Conservation (phyloP, 2,797 vertebrate genomes). For the Sylvilagus floridanus region DNA sequence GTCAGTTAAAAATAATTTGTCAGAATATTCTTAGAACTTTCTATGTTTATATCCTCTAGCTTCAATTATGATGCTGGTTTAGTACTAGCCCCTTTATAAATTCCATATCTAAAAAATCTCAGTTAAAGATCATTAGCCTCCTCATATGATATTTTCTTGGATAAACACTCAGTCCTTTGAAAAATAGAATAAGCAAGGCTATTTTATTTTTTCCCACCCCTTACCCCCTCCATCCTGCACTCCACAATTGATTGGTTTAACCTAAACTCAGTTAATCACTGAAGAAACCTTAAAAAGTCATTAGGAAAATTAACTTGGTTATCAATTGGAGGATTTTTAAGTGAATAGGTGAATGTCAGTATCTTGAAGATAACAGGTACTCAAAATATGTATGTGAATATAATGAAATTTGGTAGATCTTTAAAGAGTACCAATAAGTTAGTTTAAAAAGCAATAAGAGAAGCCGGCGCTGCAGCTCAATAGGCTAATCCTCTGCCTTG, state of each 20-base stretch:
- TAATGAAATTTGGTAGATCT: conserved; percentile 15
- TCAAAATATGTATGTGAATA: conserved; percentile 21
- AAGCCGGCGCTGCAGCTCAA: neutral
- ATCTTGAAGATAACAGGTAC: conserved; percentile 2
- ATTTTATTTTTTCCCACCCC: neutral
- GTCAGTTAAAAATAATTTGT: conserved; percentile 77
- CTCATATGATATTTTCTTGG: conserved; percentile 55
- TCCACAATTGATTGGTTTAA: conserved; percentile 38
- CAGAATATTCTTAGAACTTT: conserved; percentile 77
- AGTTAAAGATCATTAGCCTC: conserved; percentile 19
- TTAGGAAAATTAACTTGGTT: conserved; percentile 63
- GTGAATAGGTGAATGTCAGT: conserved; percentile 47
- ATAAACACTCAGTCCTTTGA: conserved; percentile 30
- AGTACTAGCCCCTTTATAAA: conserved; percentile 50
- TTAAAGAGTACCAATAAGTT: conserved; percentile 45
- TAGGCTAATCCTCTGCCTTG: no score
- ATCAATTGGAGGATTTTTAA: conserved; percentile 50
- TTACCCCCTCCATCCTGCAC: no score
- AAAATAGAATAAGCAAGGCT: conserved; percentile 66
- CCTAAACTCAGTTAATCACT: neutral
- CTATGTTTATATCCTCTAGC: conserved; percentile 59
- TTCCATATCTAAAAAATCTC: conserved; percentile 24
- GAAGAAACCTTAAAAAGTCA: conserved; percentile 52
- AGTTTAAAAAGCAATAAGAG: conserved; percentile 47
- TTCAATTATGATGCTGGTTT: conserved; percentile 57